Evolutionary conservation across 2,797 vertebrate species (phyloP).

Genomic region (Sylvilagus floridanus): DNA sequence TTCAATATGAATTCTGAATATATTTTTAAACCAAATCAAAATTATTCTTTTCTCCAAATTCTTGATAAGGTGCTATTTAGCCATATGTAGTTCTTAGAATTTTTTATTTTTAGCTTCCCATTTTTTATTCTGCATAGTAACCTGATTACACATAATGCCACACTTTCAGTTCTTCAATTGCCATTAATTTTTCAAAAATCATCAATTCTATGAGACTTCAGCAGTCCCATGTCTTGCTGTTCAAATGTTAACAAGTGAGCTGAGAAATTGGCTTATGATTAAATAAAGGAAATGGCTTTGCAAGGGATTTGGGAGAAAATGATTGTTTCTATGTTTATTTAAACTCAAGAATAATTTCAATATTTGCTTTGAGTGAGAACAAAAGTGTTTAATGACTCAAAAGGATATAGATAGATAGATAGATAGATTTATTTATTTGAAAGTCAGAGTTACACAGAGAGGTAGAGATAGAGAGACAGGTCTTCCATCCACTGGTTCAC

Average conservation of each 20-base stretch:
- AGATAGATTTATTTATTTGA: no score
- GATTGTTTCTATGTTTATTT: slow-evolving; percentile 53
- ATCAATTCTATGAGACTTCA: slow-evolving; percentile 12
- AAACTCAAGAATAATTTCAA: slow-evolving; percentile 34
- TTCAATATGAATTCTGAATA: slow-evolving; percentile 75
- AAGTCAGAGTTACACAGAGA: no score
- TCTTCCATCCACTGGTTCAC: no score
- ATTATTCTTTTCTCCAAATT: slow-evolving; percentile 55
- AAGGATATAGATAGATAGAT: background rate
- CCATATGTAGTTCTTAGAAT: slow-evolving; percentile 32
- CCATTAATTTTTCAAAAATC: slow-evolving; percentile 56
- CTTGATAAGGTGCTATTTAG: slow-evolving; percentile 31
- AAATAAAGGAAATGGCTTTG: slow-evolving; percentile 35
- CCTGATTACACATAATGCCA: slow-evolving; percentile 58
- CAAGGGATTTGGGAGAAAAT: background rate
- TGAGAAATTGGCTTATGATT: background rate
- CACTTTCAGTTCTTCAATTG: slow-evolving; percentile 37
- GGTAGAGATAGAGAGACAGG: no score
- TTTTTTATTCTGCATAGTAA: slow-evolving; percentile 53
- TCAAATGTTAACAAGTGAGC: slow-evolving; percentile 44
- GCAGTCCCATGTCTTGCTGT: background rate
- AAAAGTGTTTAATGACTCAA: background rate
- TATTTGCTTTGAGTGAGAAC: slow-evolving; percentile 39
- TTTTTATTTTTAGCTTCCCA: slow-evolving; percentile 15
- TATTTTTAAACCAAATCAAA: slow-evolving; percentile 64